Conservation (phyloP, 2,113 vertebrate species). For the Rhipidura dahli region DNA sequence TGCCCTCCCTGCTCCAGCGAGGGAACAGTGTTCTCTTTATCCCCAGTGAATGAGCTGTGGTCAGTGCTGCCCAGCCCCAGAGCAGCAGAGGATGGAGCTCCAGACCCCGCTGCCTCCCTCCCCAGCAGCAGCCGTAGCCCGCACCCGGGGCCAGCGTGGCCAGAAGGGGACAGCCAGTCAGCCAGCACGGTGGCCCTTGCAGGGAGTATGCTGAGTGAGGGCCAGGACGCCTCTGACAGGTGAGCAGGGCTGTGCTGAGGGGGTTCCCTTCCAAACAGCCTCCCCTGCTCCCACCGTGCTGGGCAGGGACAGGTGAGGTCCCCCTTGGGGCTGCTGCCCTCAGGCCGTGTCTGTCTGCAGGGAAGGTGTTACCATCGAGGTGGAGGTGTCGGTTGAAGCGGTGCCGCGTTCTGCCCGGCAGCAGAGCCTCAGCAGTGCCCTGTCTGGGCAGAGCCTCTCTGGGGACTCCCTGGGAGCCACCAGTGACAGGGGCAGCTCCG, state of each 20-base stretch:
- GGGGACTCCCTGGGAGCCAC: conserved; percentile 75
- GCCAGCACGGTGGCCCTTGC: conserved; percentile 55
- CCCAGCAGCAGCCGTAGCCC: conserved; percentile 67
- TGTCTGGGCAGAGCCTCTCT: conserved; percentile 79
- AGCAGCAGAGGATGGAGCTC: conserved; percentile 54
- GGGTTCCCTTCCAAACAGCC: not conserved
- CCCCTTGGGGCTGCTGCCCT: not conserved
- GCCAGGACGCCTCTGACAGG: conserved; percentile 67
- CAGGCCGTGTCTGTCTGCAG: not conserved
- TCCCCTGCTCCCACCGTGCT: rapidly evolving
- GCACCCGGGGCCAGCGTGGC: not conserved
- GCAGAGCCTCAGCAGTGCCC: conserved; percentile 78
- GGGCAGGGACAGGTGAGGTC: rapidly evolving
- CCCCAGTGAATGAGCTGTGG: conserved; percentile 82
- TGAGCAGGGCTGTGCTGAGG: not conserved
- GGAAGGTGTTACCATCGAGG: conserved; percentile 61
- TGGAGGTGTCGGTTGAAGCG: conserved; percentile 81
- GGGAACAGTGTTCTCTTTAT: not conserved
- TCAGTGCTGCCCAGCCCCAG: conserved; percentile 70
- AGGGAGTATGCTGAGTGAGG: conserved; percentile 53
- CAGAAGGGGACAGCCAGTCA: conserved; percentile 45
- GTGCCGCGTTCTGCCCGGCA: conserved; percentile 70
- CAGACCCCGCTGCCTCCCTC: conserved; percentile 59
- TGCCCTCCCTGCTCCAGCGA: rapidly evolving
- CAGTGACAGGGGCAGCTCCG: conserved; percentile 41